These are phyloP conservation scores for Trogon surrucura DNA, from an alignment of 2,113 vertebrate genomes.

Conservation along the genomic window DNA sequence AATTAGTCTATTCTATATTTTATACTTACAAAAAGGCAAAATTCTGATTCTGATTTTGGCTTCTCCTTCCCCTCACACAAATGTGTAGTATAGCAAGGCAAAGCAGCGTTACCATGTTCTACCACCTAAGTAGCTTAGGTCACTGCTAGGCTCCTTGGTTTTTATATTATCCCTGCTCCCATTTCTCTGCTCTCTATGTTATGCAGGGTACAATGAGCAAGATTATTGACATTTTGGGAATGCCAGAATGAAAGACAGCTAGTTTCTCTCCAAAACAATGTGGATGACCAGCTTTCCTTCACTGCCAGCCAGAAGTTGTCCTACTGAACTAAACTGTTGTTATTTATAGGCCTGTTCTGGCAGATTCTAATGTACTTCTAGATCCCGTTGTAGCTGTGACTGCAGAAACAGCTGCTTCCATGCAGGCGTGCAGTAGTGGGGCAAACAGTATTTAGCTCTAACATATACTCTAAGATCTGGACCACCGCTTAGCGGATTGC, in stretches of 20 bases:
- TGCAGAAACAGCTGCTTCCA: not conserved
- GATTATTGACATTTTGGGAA: not conserved
- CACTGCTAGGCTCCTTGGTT: not conserved
- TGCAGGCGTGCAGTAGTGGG: not conserved
- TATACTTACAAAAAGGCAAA: not conserved
- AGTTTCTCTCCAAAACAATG: not conserved
- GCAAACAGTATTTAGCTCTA: not conserved
- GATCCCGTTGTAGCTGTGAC: not conserved
- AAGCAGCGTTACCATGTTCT: not conserved
- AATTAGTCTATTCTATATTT: not conserved
- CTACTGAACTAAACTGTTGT: not conserved
- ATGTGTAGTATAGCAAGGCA: not conserved
- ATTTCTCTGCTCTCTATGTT: not conserved
- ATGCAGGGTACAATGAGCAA: not conserved
- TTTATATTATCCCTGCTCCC: not conserved
- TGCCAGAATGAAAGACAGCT: not conserved
- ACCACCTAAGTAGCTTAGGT: not conserved
- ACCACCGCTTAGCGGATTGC: not conserved
- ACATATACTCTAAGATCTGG: not conserved
- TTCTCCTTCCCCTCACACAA: not conserved
- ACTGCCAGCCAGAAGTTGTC: not conserved
- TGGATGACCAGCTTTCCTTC: not conserved
- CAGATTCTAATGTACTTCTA: not conserved
- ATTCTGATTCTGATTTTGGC: not conserved
- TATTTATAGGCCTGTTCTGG: not conserved